Percentiles rank a stretch among this genome's conserved stretches.
Conservation (phyloP, 2,888 invertebrate genomes). For the Amaurobius ferox region DNA sequence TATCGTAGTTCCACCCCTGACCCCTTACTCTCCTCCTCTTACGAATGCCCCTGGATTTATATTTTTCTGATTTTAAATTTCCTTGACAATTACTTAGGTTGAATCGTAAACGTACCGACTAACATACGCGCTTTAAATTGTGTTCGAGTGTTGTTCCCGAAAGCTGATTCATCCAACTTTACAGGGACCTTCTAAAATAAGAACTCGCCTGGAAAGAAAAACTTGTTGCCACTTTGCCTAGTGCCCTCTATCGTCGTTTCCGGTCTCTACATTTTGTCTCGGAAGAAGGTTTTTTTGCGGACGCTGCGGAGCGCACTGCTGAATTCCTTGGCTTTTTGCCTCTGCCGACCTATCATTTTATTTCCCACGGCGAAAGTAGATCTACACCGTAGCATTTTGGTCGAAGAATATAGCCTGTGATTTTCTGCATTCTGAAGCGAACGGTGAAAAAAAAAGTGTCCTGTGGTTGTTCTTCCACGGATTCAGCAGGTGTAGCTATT, state of each 20-base stretch:
- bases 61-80: too few species aligned
- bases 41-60: too few species aligned
- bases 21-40: too few species aligned
- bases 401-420: conserved; percentile 26
- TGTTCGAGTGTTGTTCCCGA: too few species aligned
- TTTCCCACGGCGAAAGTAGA: conserved; percentile 34
- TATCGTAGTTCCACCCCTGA: too few species aligned
- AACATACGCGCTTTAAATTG: too few species aligned
- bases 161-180: conserved; percentile 54
- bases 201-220: conserved; percentile 15
- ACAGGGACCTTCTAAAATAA: neutral
- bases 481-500: conserved; percentile 25
- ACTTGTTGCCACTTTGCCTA: conserved; percentile 10
- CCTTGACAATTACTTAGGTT: too few species aligned
- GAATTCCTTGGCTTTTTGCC: conserved; percentile 70
- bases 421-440: neutral
- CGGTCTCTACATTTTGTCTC: conserved; percentile 18
- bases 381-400: conserved; percentile 30
- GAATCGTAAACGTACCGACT: too few species aligned
- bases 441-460: neutral
- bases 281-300: conserved; percentile 12
- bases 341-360: conserved; percentile 40
- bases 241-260: conserved; percentile 58
- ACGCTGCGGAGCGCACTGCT: conserved; percentile 20
- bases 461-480: neutral